A percentile compares a stretch with the other conserved stretches of the same genome.
Conservation (phyloP, 92 coral and sea anemone genomes). For the Heteractis magnifica region DNA sequence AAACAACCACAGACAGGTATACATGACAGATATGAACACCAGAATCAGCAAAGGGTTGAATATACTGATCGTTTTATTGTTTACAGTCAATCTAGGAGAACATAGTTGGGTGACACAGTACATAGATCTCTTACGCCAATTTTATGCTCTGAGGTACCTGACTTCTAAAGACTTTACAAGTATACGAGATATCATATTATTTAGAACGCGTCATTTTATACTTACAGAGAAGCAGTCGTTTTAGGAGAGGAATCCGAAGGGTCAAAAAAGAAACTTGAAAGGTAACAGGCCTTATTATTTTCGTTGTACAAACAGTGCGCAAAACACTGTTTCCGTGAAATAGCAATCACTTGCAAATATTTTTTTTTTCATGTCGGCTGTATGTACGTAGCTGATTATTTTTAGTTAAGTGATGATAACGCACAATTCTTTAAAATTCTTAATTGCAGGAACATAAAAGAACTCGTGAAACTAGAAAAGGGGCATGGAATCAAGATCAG, state of each 20-base stretch:
- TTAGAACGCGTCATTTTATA: no score
- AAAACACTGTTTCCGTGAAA: no score
- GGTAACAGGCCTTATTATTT: conserved; percentile 13
- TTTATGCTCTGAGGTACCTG: conserved; percentile 32
- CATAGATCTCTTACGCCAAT: conserved; percentile 43
- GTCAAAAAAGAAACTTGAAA: background rate
- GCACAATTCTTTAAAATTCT: no score
- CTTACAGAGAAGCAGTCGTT: conserved; percentile 6
- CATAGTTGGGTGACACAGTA: conserved; percentile 59
- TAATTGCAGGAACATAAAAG: no score
- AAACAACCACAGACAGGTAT: conserved; percentile 12
- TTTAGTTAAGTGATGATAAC: no score
- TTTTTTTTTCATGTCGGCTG: no score
- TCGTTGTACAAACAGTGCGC: no score
- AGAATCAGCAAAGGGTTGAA: conserved; percentile 1
- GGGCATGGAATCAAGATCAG: conserved; percentile 24
- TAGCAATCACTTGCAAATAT: no score
- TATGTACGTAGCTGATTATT: no score
- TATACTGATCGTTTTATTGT: conserved; percentile 1
- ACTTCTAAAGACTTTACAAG: no score
- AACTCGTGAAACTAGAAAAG: conserved; percentile 32
- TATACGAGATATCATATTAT: background rate
- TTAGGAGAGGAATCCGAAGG: conserved; percentile 4
- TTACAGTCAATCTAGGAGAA: conserved; percentile 53
- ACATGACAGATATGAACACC: background rate